Percentiles rank a stretch among this genome's conserved stretches.
Evolutionary conservation across 2,113 vertebrate genomes (phyloP).

Genomic region (Gadus macrocephalus): DNA sequence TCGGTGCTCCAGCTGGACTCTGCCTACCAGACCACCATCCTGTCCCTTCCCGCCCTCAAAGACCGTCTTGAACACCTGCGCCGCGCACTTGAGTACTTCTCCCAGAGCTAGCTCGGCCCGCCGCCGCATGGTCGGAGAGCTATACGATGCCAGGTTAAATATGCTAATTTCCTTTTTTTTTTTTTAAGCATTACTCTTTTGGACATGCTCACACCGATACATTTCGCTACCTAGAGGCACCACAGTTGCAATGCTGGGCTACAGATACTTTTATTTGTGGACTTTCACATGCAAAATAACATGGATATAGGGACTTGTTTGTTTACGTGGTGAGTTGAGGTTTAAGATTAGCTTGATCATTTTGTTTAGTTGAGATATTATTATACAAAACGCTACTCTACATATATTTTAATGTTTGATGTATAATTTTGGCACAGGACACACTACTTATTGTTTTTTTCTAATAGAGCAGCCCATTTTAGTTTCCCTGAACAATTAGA

Average conservation of each 20-base stretch:
- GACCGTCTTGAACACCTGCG: slow-evolving; percentile 79
- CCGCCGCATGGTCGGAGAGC: background rate
- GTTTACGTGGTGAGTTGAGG: too few species aligned
- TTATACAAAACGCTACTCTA: background rate
- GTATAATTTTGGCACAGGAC: too few species aligned
- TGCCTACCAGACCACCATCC: slow-evolving; percentile 75
- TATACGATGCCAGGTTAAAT: background rate
- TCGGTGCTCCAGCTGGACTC: slow-evolving; percentile 78
- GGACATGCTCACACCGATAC: background rate
- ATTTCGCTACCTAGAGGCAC: background rate
- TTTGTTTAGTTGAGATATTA: background rate
- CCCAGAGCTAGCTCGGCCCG: slow-evolving; percentile 63
- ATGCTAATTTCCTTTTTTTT: background rate
- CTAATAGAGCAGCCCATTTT: background rate
- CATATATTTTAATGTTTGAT: background rate
- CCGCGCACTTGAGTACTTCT: slow-evolving; percentile 75
- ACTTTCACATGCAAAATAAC: too few species aligned
- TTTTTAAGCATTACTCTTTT: background rate
- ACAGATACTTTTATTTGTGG: background rate
- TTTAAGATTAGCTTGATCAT: too few species aligned
- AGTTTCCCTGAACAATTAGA: background rate
- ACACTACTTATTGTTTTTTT: background rate
- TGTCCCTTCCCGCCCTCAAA: slow-evolving; percentile 78
- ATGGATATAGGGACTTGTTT: too few species aligned
- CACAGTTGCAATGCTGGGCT: background rate